Conservation (phyloP, 2,888 invertebrate genomes). For the Drosophila subsilvestris region DNA sequence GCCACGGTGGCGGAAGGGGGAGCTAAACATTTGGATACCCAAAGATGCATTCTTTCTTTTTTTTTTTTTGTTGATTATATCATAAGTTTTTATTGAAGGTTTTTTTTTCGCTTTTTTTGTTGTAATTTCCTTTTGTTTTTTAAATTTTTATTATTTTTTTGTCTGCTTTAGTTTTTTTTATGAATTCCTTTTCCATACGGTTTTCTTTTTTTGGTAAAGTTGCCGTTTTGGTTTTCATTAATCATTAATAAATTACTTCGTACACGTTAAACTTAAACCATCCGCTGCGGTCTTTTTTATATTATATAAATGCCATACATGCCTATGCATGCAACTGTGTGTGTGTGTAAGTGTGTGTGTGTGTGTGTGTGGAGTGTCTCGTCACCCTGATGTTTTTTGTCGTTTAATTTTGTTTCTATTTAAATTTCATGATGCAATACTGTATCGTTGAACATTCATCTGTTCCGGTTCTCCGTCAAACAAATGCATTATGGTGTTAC, state of each 20-base stretch:
- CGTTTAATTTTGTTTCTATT: constrained; percentile 15
- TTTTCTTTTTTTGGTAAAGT: constrained; percentile 45
- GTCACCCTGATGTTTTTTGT: constrained; percentile 12
- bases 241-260: constrained; percentile 78
- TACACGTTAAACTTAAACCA: constrained; percentile 76
- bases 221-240: constrained; percentile 60
- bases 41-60: constrained; percentile 9
- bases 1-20: background rate
- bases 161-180: constrained; percentile 46
- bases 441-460: constrained; percentile 22
- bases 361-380: constrained; percentile 16
- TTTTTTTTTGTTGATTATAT: constrained; percentile 72
- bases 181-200: constrained; percentile 41
- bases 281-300: constrained; percentile 64
- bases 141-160: constrained; percentile 50
- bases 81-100: constrained; percentile 83
- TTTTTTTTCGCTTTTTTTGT: constrained; percentile 65
- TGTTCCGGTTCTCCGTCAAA: constrained; percentile 7
- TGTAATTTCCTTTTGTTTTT: constrained; percentile 49
- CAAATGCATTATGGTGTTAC: constrained; percentile 35
- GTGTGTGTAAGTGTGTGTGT: constrained; percentile 35
- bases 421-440: constrained; percentile 30
- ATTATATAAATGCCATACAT: constrained; percentile 69
- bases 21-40: background rate
- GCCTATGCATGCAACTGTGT: constrained; percentile 46